Percentiles rank a stretch among this genome's conserved stretches.
Evolutionary conservation across 2,888 invertebrate species (phyloP).

Genomic region (Eilema griseolum): DNA sequence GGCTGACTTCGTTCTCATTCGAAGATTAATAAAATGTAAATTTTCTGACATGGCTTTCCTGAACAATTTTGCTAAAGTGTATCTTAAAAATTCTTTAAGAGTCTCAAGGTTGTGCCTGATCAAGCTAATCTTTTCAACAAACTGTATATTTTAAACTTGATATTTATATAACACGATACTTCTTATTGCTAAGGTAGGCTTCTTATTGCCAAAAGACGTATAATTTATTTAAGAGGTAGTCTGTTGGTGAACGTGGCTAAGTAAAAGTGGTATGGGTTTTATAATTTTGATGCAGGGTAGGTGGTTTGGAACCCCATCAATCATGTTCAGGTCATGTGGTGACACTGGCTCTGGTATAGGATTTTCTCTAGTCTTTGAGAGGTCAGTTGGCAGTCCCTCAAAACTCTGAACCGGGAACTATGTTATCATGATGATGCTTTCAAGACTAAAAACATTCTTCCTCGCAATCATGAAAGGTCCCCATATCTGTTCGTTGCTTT

Average conservation of each 20-base stretch:
- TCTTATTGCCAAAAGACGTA: constrained; percentile 30
- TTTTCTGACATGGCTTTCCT: constrained; percentile 59
- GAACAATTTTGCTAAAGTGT: constrained; percentile 56
- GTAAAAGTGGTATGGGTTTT: too few species aligned
- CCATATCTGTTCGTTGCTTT: too few species aligned
- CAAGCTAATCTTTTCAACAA: constrained; percentile 50
- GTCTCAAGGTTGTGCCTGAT: constrained; percentile 40
- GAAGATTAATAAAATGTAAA: constrained; percentile 71
- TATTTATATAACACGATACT: constrained; percentile 26
- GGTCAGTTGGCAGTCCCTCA: too few species aligned
- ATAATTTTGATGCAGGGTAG: too few species aligned
- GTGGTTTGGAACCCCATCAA: too few species aligned
- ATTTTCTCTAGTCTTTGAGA: too few species aligned
- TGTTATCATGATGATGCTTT: too few species aligned
- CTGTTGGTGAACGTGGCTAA: not conserved
- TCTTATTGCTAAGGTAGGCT: constrained; percentile 12
- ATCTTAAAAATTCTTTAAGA: constrained; percentile 46
- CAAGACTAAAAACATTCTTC: too few species aligned
- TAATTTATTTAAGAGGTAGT: constrained; percentile 20
- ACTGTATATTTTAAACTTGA: constrained; percentile 51
- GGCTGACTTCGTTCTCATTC: constrained; percentile 56
- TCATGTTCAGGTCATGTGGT: too few species aligned
- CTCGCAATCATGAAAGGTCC: too few species aligned
- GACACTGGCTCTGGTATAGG: too few species aligned
- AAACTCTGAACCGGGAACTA: too few species aligned